Base-by-base conservation (phyloP, 2,113 vertebrate genomes). In the Proteles cristata region DNA sequence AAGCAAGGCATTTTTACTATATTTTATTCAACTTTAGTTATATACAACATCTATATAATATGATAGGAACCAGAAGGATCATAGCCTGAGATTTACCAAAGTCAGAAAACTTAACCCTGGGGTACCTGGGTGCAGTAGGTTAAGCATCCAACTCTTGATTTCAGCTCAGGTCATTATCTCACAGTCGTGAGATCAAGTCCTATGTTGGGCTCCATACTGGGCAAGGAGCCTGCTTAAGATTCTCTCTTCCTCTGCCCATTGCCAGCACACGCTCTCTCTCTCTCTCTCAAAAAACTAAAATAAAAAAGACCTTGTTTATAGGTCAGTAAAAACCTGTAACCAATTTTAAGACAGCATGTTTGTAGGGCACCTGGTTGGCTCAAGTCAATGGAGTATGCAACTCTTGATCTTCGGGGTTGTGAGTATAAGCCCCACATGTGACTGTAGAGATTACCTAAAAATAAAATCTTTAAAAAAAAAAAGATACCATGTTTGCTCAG, bases 1-100 rank as follows among this genome's bases (percentile, higher is more conserved):
- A 93, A 86, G 39, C 31, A 93, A 95, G 82, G 39, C 10, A n/a
- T 11, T 77, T 88, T 94, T 97, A 50, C 31, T 85, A 17, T 48
- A 16, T 16, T 76, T 87, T 33, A 76, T 81, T 69, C 45, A 93
- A 43, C 19, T 39, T 73, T 45, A 88, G 45, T 90, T 88, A 53
- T 14, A 11, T 53, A 71, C 23, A 61, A 66, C 21, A 58, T 55
- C 53, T 86, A 8, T 33, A 16, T 79, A 43, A 58, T n/a, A 55
- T 53, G 17, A 77, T 26, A 83, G 33, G 61, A 65, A 73, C 31
- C 16, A 2, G 2, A 11, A 1, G 3, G 43, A 69, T 28, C 26
- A 77, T 28, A 48, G 10, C 10, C 55, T 55, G 28, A 93, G 9
- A 83, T 79, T 61, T 81, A 33, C 4, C 50, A 73, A 74, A 88